These are phyloP conservation scores for Nycteola revayana DNA, from an alignment of 2,888 invertebrate species.

Conservation along the genomic window DNA sequence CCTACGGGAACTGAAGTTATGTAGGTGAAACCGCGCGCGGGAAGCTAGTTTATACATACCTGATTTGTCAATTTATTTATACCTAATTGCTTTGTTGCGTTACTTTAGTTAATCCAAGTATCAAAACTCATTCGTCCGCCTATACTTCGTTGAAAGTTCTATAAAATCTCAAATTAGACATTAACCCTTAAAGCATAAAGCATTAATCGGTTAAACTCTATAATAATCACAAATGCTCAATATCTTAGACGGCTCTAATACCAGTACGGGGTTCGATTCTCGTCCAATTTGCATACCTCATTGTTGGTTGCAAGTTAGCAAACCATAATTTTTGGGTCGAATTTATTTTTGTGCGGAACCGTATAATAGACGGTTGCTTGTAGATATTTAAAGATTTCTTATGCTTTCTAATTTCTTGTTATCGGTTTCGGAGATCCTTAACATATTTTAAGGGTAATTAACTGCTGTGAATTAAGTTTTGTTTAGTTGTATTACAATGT, in stretches of 20 bases:
- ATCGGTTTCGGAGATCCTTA: constrained; percentile 31
- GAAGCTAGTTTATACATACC: too few relatives aligned
- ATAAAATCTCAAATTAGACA: constrained; percentile 37
- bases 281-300: constrained; percentile 72
- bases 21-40: too few relatives aligned
- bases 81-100: too few relatives aligned
- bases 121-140: constrained; percentile 7
- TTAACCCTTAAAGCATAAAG: constrained; percentile 38
- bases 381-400: constrained; percentile 57
- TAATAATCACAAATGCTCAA: constrained; percentile 51
- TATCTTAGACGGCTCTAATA: constrained; percentile 55
- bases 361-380: constrained; percentile 35
- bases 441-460: neutral
- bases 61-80: too few relatives aligned
- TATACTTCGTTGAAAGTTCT: constrained; percentile 2
- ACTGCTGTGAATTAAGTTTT: too few relatives aligned
- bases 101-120: too few relatives aligned
- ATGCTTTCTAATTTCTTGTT: constrained; percentile 54
- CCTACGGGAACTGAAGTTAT: too few relatives aligned
- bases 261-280: constrained; percentile 55
- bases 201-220: constrained; percentile 50
- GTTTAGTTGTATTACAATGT: too few relatives aligned
- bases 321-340: constrained; percentile 59
- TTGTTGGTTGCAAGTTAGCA: constrained; percentile 54
- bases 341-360: constrained; percentile 35